A percentile compares a stretch with the other conserved stretches of the same genome.
Conservation (phyloP, 2,113 vertebrate species). For the Mastomys natalensis region DNA sequence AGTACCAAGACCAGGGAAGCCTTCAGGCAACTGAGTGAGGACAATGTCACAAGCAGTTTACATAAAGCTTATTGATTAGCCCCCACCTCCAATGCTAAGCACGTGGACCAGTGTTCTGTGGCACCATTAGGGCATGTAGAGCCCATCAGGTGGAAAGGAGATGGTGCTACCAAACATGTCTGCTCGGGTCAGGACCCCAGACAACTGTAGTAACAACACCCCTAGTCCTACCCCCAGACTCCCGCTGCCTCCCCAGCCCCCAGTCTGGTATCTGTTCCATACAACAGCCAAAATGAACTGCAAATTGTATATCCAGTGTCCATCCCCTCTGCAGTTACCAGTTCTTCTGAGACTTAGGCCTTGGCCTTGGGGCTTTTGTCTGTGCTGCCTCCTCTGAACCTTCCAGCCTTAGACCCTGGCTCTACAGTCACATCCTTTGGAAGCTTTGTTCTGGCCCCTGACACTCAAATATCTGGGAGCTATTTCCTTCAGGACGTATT, state of each 20-base stretch:
- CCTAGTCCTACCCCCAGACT: neutral
- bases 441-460: neutral
- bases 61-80: neutral
- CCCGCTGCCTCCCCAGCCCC: neutral
- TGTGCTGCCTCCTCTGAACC: neutral
- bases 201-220: neutral
- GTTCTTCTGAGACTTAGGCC: neutral
- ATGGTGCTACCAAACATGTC: neutral
- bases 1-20: neutral
- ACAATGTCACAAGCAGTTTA: neutral
- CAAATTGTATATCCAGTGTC: neutral
- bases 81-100: neutral
- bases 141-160: neutral
- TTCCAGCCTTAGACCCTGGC: neutral
- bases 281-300: neutral
- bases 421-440: neutral
- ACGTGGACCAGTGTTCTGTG: neutral
- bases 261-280: neutral
- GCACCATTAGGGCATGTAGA: neutral
- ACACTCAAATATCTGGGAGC: neutral
- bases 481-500: neutral
- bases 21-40: slow-evolving; percentile 18
- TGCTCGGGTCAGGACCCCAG: neutral
- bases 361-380: neutral
- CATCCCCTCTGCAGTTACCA: neutral